These are phyloP conservation scores for Shinisaurus crocodilurus DNA, from an alignment of 2,113 vertebrate genomes.

Conservation along the genomic window DNA sequence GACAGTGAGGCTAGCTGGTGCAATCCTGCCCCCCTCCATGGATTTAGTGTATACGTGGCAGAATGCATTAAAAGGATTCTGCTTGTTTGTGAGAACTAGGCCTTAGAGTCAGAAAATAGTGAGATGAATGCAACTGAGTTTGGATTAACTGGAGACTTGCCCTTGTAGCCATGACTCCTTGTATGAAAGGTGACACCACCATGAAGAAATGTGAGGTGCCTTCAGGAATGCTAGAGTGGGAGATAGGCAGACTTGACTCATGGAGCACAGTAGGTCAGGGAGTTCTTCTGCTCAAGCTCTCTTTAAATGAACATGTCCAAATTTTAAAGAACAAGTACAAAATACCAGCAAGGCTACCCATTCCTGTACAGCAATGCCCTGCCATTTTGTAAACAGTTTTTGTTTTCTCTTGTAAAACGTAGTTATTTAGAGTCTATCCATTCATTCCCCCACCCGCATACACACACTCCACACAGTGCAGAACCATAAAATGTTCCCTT, in stretches of 20 bases:
- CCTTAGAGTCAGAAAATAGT: neutral
- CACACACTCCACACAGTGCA: neutral
- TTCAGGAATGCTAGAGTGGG: too few species aligned
- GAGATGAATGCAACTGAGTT: neutral
- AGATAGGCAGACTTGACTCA: too few species aligned
- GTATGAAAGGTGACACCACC: too few species aligned
- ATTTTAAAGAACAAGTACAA: too few species aligned
- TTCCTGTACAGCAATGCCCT: neutral
- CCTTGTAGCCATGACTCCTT: too few species aligned
- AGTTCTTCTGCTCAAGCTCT: too few species aligned
- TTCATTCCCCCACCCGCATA: too few species aligned
- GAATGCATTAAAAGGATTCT: neutral
- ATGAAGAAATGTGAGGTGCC: too few species aligned
- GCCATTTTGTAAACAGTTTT: neutral
- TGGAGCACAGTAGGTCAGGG: too few species aligned
- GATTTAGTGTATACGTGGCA: neutral
- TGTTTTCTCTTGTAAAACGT: neutral
- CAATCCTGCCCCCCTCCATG: neutral
- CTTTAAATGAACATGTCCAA: too few species aligned
- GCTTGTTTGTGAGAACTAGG: neutral
- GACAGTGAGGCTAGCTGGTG: neutral
- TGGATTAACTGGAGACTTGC: neutral
- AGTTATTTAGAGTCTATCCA: neutral
- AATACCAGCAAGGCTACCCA: too few species aligned
- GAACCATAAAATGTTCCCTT: neutral